Evolutionary conservation across 1,140 invertebrate species (phyloP).

Genomic region (Pogonus chalceus): DNA sequence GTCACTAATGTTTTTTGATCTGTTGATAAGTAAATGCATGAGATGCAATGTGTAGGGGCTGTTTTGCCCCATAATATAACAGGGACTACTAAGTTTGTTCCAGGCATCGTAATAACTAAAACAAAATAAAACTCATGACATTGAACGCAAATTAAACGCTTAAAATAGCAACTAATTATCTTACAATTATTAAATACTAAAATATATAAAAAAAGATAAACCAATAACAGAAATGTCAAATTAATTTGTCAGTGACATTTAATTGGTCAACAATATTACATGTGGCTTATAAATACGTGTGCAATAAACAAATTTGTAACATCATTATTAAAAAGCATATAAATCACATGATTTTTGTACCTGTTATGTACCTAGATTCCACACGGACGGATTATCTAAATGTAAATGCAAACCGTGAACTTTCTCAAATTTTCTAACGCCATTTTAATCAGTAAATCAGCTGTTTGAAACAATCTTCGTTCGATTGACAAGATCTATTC

Average conservation of each 20-base stretch:
- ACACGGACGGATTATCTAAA: constrained; percentile 1
- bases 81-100: constrained; percentile 87
- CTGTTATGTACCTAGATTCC: background rate
- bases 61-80: constrained; percentile 94
- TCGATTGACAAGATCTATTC: background rate
- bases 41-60: constrained; percentile 93
- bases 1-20: constrained; percentile 91
- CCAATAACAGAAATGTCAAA: constrained; percentile 3
- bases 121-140: background rate
- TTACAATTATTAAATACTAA: background rate
- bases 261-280: constrained; percentile 7
- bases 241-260: background rate
- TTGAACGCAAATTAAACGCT: background rate
- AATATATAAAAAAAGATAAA: constrained; percentile 1
- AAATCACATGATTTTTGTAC: background rate
- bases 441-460: constrained; percentile 3
- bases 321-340: background rate
- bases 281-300: constrained; percentile 2
- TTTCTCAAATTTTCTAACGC: background rate
- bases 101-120: constrained; percentile 51
- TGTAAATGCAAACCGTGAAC: constrained; percentile 1
- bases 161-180: too few species aligned
- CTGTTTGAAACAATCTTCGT: background rate
- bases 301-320: background rate
- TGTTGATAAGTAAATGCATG: constrained; percentile 80